Base-by-base conservation (phyloP, 2,113 vertebrate genomes). In the Eclectus roratus region DNA sequence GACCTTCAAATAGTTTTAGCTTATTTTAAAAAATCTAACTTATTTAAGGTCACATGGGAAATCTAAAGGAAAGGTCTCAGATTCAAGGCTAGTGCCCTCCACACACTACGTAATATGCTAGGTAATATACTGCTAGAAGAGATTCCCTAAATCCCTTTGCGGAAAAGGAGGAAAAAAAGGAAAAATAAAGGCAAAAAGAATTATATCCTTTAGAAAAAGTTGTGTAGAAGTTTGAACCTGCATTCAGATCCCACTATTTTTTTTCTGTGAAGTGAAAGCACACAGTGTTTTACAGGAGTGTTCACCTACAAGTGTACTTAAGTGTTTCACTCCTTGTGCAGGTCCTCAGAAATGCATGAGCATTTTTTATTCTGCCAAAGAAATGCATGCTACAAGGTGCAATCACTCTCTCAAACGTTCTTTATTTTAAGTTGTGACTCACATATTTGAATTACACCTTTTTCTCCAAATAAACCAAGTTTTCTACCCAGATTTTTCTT, bases 381-480 rank as follows among this genome's bases (percentile, higher is more conserved):
- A 86, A 96, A 50, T 39, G 60, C 6, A 12, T 27, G n/a, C 43
- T 96, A 39, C 29, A 95, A 41, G 63, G 88, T 84, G 50, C 23
- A 66, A 88, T 78, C 23, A 84, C 4, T 58, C 63, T 37, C 91
- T 63, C 31, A 91, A 92, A 16, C 65, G 80, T 25, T 88, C 50
- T 61, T 88, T 80, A 11, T 60, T 81, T 18, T 28, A 68, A 47
- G 21, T 56, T 81, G 53, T 60, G 80, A 94, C 35, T 97, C 69
- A 60, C 12, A 10, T 63, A 55, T 94, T 94, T 95, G 72, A 92
- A 88, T 91, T 90, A 24, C 49, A 96, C 23, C 66, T 81, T 44
- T 78, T 97, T 96, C 73, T 94, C 77, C 18, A 43, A 97, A 97
- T 85, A 93, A 96, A 87, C 47, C 44, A 33, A 87, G 33, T 89